These are phyloP conservation scores for Drosophila multiciliata DNA, from an alignment of 2,888 invertebrate genomes.

Conservation along the genomic window DNA sequence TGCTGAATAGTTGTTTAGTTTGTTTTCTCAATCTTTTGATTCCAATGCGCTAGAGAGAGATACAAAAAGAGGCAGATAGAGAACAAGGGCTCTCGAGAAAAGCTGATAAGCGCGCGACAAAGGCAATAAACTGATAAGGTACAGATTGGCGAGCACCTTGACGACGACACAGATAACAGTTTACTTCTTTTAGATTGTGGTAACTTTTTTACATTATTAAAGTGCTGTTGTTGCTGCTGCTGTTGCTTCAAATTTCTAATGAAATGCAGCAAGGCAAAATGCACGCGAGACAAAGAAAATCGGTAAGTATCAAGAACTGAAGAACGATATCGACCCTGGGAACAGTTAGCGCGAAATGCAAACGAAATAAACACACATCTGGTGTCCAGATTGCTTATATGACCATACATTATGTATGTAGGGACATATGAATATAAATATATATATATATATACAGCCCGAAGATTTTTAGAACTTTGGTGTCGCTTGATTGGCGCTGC, in stretches of 20 bases:
- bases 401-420: conserved; percentile 11
- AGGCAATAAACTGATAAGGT: conserved; percentile 73
- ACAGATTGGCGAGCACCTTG: conserved; percentile 20
- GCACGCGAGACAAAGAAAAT: conserved; percentile 53
- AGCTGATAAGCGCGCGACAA: conserved; percentile 59
- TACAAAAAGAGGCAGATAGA: conserved; percentile 8
- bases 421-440: conserved; percentile 1
- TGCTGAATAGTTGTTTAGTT: conserved; percentile 55
- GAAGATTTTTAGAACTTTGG: conserved; percentile 42
- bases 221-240: conserved; percentile 15
- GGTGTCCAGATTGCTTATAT: conserved; percentile 63
- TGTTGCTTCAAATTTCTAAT: conserved; percentile 48
- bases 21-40: conserved; percentile 80
- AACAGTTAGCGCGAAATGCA: conserved; percentile 59
- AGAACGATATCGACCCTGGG: conserved; percentile 54
- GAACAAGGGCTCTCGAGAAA: conserved; percentile 11
- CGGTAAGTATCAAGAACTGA: conserved; percentile 50
- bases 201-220: conserved; percentile 31
- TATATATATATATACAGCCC: neutral
- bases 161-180: conserved; percentile 34
- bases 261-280: conserved; percentile 54
- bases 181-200: conserved; percentile 29
- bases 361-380: conserved; percentile 61
- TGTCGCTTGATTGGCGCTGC: conserved; percentile 46
- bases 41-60: conserved; percentile 34